Evolutionary conservation across 1,140 invertebrate genomes (phyloP), one percentile per base, ranked within the genome.

Genomic region (Euwallacea fornicatus): DNA sequence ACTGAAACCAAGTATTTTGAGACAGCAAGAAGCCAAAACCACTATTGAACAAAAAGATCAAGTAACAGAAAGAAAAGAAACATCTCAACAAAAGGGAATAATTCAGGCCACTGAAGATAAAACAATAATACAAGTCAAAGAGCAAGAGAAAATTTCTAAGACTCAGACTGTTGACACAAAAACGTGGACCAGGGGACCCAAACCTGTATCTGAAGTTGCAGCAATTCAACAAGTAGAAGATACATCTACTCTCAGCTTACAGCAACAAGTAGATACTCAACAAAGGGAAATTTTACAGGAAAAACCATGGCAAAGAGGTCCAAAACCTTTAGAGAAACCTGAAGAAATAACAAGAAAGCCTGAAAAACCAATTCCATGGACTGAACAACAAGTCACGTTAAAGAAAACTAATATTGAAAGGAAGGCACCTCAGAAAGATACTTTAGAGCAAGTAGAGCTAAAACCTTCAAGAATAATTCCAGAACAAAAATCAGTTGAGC

Each of bases 111-210:
- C 46, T 50, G 46, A 50, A 50, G 46, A 50, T 11, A 50, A 50
- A 50, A 50, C 46, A 50, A 4, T 61, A 42, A 11, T 61, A 8
- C 21, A 61, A 16, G 11, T 61, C 81, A 61, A 11, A n/a, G 59
- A 41, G n/a, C 2, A 61, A 9, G 59, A 61, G 16, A 10, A 61
- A 42, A n/a, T 42, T 9, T 63, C 61, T 3, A 8, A 63, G 44
- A n/a, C 59, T 16, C 87, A 86, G 84, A 87, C 82, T 42, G 83
- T 87, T 75, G 86, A 88, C 79, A 81, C 78, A 13, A 50, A 66
- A 69, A 61, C 21, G 3, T 59, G 21, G 16, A 42, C 4, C 4
- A 42, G 59, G 9, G 59, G 33, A 42, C 42, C 59, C 11, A 61
- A 61, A 63, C 21, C 21, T 33, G 21, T 33, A 33, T 33, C 21